Evolutionary conservation across 2,888 invertebrate genomes (phyloP), one percentile per base, ranked within the genome.

Genomic region (Pinctada fucata): DNA sequence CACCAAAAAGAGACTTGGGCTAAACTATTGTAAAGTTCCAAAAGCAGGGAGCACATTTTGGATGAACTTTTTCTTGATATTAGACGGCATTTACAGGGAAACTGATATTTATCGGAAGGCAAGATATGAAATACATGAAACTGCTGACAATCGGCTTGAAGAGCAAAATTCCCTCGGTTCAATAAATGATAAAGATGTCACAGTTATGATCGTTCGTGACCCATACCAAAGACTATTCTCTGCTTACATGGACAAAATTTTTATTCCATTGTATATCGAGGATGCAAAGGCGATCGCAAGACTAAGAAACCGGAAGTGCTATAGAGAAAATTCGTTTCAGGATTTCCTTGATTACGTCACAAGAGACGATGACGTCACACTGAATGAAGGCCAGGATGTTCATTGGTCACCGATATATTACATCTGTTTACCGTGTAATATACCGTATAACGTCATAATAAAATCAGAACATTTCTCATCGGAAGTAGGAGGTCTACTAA

Each of bases 1-100:
- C 13, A 10, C 58, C 58, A 58, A 58, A 10, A 13, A 6, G 13
- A 58, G 13, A 58, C 13, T 10, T 58, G 13, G 13, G 58, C 8
- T 58, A 58, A 58, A 58, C 13, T 78, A 78, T 58, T 78, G 69
- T 16, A 73, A 69, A 65, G 73, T 73, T 3, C 63, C 69, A 1
- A 74, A 74, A 51, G 74, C 74, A 6, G 74, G 74, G 8, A 74
- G 74, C 31, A 49, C 74, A 49, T 66, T 74, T 50, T 74, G 74
- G 74, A 74, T 66, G 5, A 48, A 66, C 13, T 50, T 74, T 31
- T 74, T 74, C 31, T 31, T 74, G 49, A 66, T 51, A 3, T 45
- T 74, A 58, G 13, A 58, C 13, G 13, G 13, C 13, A 13, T 13
- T 58, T 58, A 6, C 6, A 58, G 13, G 8, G 58, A 13, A 58